Evolutionary conservation across 2,797 vertebrate genomes (phyloP).

Genomic region (Forpus xanthops): DNA sequence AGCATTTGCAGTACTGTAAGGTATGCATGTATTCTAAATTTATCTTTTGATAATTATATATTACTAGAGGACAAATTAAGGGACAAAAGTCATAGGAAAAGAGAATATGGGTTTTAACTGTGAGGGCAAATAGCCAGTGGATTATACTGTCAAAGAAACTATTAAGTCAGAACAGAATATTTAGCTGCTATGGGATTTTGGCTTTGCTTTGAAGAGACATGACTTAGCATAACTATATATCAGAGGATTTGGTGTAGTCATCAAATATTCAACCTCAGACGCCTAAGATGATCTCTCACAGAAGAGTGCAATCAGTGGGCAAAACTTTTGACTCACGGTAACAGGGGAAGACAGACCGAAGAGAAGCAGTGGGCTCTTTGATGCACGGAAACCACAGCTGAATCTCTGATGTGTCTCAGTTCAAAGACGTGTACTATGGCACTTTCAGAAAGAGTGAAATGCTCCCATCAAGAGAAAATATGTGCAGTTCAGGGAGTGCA

Average conservation of each 20-base stretch:
- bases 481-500: not conserved
- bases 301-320: not conserved
- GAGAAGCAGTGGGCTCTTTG: not conserved
- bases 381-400: not conserved
- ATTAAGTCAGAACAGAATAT: not conserved
- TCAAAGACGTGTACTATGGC: not conserved
- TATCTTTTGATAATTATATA: not conserved
- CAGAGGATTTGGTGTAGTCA: not conserved
- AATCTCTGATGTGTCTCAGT: not conserved
- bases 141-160: not conserved
- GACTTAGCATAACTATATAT: not conserved
- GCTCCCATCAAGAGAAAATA: not conserved
- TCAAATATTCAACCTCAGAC: not conserved
- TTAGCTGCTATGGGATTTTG: not conserved
- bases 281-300: accelerated
- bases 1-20: not conserved
- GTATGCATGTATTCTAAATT: not conserved
- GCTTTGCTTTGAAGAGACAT: not conserved
- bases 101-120: not conserved
- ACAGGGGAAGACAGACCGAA: not conserved
- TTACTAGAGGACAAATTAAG: not conserved
- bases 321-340: not conserved
- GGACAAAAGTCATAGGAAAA: not conserved
- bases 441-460: not conserved
- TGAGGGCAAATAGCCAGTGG: not conserved